phyloP scores from a whole-genome alignment of 1,140 invertebrate genomes.

The Zaprionus tsacasi region DNA sequence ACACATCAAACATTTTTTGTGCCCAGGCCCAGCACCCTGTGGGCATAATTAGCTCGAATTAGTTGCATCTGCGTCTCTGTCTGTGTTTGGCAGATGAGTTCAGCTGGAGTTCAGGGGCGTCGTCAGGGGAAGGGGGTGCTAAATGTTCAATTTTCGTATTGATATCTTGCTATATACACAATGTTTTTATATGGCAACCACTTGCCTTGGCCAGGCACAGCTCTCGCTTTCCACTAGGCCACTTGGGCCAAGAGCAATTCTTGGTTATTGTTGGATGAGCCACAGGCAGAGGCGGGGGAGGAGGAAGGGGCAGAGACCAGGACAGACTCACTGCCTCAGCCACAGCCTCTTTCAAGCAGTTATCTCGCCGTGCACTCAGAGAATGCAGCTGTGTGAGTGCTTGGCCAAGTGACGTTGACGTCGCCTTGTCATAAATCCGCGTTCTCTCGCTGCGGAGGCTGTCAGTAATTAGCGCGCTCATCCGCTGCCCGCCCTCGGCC shows the following conservation, averaged over 20 bases:
- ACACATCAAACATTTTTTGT: conserved; percentile 68
- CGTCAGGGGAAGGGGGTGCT: background rate
- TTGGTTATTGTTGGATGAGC: conserved; percentile 23
- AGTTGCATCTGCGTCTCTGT: conserved; percentile 56
- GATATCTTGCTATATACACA: background rate
- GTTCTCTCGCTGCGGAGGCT: conserved; percentile 49
- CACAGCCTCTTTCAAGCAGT: conserved; percentile 22
- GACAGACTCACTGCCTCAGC: background rate
- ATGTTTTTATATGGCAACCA: background rate
- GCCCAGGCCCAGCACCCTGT: conserved; percentile 4
- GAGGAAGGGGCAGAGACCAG: too few relatives aligned
- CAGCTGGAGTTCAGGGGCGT: background rate
- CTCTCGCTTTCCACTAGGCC: conserved; percentile 7
- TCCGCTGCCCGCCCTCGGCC: conserved; percentile 31
- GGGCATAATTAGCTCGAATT: conserved; percentile 74
- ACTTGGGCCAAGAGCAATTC: conserved; percentile 28
- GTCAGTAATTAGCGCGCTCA: conserved; percentile 74
- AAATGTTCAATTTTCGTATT: background rate
- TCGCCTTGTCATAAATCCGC: conserved; percentile 76
- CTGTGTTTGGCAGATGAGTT: conserved; percentile 52
- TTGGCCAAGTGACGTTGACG: conserved; percentile 56
- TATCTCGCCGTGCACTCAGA: conserved; percentile 37
- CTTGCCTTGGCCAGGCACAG: conserved; percentile 14
- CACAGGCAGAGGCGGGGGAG: background rate
- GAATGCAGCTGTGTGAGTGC: conserved; percentile 20